These are phyloP conservation scores for Anaspis maculata DNA, from an alignment of 2,888 invertebrate species.

Conservation along the genomic window DNA sequence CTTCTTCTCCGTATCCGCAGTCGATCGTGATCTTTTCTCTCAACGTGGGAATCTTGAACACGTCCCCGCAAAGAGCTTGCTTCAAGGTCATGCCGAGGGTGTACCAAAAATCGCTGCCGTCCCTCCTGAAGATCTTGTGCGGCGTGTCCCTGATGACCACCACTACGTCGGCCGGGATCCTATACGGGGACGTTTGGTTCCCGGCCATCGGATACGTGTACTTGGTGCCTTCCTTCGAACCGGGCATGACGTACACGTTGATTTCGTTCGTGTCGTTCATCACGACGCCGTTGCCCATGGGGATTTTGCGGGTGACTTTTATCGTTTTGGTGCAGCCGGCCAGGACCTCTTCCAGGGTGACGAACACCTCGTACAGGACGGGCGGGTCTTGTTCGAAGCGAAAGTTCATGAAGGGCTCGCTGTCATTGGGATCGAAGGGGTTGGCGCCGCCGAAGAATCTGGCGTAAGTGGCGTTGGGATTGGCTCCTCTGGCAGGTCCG, in stretches of 20 bases:
- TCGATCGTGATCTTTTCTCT: conserved; percentile 66
- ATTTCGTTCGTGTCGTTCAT: conserved; percentile 90
- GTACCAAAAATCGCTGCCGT: conserved; percentile 88
- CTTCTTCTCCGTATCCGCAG: conserved; percentile 68
- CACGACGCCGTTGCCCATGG: conserved; percentile 74
- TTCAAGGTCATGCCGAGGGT: conserved; percentile 78
- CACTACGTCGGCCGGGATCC: conserved; percentile 92
- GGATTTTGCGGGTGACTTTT: conserved; percentile 92
- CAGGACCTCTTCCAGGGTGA: conserved; percentile 87
- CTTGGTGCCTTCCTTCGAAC: conserved; percentile 97
- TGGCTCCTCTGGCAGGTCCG: conserved; percentile 56
- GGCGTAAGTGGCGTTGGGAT: conserved; percentile 93
- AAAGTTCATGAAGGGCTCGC: conserved; percentile 63
- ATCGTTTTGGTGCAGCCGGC: conserved; percentile 95
- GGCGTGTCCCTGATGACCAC: conserved; percentile 95
- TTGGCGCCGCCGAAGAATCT: conserved; percentile 91
- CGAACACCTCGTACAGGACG: conserved; percentile 87
- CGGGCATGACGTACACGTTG: conserved; percentile 91
- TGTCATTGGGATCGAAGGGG: conserved; percentile 69
- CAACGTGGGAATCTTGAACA: conserved; percentile 82
- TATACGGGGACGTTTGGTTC: conserved; percentile 85
- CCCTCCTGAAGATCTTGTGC: conserved; percentile 80
- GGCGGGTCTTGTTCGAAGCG: conserved; percentile 87
- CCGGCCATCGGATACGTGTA: conserved; percentile 97
- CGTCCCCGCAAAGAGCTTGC: conserved; percentile 85